Evolutionary conservation across 2,888 invertebrate species (phyloP).

Genomic region (Thymelicus lineola): DNA sequence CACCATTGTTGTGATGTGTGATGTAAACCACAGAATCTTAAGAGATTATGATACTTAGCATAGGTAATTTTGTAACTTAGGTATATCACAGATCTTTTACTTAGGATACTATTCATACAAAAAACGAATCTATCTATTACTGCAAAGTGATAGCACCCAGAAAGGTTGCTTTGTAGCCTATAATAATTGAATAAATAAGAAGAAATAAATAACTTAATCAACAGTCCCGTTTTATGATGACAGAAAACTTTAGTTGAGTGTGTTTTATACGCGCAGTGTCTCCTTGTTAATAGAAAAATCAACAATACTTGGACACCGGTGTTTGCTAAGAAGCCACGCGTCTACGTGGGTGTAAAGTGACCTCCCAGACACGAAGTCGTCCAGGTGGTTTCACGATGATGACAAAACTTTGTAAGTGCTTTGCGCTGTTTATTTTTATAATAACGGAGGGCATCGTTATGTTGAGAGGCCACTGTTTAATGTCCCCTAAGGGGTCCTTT

Average conservation of each 20-base stretch:
- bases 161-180: no score
- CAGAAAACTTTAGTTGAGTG: conserved; percentile 19
- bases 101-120: no score
- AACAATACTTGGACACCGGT: conserved; percentile 25
- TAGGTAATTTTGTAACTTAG: no score
- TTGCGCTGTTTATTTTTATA: conserved; percentile 32
- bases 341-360: conserved; percentile 24
- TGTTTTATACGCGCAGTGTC: conserved; percentile 31
- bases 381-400: conserved; percentile 11
- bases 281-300: conserved; percentile 34
- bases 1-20: no score
- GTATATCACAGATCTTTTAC: no score
- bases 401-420: conserved; percentile 31
- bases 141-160: no score
- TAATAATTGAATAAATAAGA: no score
- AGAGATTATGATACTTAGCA: no score
- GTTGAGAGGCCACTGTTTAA: conserved; percentile 13
- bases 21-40: no score
- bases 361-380: conserved; percentile 21
- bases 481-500: neutral
- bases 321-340: conserved; percentile 35
- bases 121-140: no score
- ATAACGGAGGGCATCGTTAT: conserved; percentile 9
- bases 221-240: neutral
- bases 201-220: neutral